Base-by-base conservation (phyloP, 2,888 invertebrate genomes). In the Kryphioiulus occultus region DNA sequence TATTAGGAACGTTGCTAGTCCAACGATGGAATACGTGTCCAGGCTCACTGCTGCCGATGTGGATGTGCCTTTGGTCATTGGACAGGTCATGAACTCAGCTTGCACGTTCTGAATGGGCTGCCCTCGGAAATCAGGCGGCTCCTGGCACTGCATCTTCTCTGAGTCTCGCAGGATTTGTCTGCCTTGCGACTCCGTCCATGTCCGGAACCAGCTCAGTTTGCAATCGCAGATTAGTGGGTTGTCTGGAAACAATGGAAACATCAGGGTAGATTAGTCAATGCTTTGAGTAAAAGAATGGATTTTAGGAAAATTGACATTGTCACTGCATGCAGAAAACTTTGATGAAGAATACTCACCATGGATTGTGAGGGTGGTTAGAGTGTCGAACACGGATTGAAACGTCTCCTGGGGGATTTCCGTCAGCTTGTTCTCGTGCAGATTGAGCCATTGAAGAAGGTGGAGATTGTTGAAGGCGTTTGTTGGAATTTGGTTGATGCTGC, bases 161-260 rank as follows among this genome's bases (percentile, higher is more conserved):
- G 88, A 47, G 85, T 68, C 78, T 47, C 44, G 86, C 39, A 87
- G 85, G 26, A 88, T 86, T 87, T 89, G 85, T 30, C 85, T 42
- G 30, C 88, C 87, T 35, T 47, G 47, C 22, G 88, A 83, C 44
- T 95, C 94, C 1, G 44, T 68, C 95, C 97, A 96, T 87, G 94
- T 95, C 88, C 95, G 95, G 92, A 97, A 96, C 97, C 98, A 98
- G 86, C 95, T 94, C 90, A 98, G 93, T 90, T 97, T 96, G 91
- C 97, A 98, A 91, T 96, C 96, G 92, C 97, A 98, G 89, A 95
- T 93, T 90, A 98, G 92, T 17, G 97, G 97, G 92, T 98, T 98
- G 93, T 97, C 98, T 98, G 92, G 85, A 19, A 53, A 86, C 42
- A 30, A 86, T 10, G 22, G 44, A 44, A 7, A 86, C 32, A 47